Evolutionary conservation across 2,888 invertebrate species (phyloP).

Genomic region (Drosophila stalkeri): DNA sequence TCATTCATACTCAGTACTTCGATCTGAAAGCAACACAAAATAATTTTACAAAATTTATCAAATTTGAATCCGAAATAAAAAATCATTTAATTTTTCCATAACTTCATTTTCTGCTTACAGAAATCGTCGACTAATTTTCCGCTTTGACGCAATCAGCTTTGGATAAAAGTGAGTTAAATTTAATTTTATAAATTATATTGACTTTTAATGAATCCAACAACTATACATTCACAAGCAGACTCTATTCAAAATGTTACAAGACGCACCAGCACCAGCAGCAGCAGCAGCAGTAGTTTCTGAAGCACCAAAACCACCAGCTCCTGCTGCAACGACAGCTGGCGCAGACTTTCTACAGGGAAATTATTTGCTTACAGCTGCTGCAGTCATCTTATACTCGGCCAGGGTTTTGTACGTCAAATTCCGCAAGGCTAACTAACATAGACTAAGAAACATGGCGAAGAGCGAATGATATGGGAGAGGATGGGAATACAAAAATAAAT

Average conservation of each 20-base stretch:
- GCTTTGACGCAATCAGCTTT: background rate
- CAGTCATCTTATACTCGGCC: background rate
- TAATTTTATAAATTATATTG: background rate
- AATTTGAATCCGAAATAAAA: background rate
- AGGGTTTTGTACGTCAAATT: background rate
- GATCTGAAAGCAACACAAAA: background rate
- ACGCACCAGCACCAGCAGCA: too few relatives aligned
- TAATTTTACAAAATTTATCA: background rate
- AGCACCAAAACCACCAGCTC: too few relatives aligned
- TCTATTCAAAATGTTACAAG: background rate
- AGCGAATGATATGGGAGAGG: background rate
- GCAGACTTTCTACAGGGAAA: background rate
- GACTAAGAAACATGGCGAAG: too few relatives aligned
- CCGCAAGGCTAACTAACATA: background rate
- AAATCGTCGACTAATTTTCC: background rate
- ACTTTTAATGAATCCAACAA: background rate
- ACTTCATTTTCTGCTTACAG: background rate
- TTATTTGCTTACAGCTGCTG: background rate
- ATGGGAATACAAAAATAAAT: conserved; percentile 1
- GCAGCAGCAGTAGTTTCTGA: too few relatives aligned
- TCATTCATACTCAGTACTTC: background rate
- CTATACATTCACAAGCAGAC: background rate
- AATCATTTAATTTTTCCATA: background rate
- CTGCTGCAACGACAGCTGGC: background rate
- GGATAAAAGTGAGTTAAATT: background rate